Evolutionary conservation across 2,888 invertebrate species (phyloP).

Genomic region (Plebejus argus): DNA sequence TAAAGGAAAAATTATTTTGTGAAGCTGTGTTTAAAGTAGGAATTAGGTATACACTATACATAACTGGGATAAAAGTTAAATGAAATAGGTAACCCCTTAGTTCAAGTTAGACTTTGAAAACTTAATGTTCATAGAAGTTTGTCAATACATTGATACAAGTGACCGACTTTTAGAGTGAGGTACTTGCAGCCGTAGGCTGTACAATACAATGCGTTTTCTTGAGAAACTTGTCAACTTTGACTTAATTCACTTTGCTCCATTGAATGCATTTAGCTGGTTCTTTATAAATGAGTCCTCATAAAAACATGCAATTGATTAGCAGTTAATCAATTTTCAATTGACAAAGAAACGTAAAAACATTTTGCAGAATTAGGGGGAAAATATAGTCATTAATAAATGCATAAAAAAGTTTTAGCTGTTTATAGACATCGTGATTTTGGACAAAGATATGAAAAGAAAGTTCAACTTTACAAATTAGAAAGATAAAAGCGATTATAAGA

Average conservation of each 20-base stretch:
- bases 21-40: no score
- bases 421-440: neutral
- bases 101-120: neutral
- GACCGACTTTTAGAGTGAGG: neutral
- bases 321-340: no score
- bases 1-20: no score
- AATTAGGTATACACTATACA: no score
- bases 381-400: no score
- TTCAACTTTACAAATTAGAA: slow-evolving; percentile 42
- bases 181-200: neutral
- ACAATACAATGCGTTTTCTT: slow-evolving; percentile 14
- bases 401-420: neutral
- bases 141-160: neutral
- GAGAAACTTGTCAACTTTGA: slow-evolving; percentile 11
- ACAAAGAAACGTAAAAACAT: no score
- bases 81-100: neutral
- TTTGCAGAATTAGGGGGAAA: no score
- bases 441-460: slow-evolving; percentile 34
- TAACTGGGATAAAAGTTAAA: neutral
- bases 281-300: neutral
- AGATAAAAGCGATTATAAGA: slow-evolving; percentile 35
- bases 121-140: neutral
- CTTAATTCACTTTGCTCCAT: neutral
- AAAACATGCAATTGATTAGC: no score
- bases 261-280: neutral